phyloP scores from a whole-genome alignment of 2,797 vertebrate genomes.

The Sebastes glaucus region DNA sequence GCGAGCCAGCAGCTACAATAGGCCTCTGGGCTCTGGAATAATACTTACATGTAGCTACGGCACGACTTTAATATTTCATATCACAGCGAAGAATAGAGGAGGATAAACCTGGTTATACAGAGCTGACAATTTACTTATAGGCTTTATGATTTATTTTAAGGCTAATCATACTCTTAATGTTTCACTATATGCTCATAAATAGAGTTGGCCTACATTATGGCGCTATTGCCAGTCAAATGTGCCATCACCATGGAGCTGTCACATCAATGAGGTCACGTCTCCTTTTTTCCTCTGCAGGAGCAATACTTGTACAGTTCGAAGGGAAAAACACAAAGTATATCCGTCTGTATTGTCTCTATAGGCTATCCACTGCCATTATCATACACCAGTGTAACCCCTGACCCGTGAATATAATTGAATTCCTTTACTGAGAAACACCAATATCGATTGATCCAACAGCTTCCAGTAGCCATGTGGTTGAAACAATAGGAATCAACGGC shows the following conservation, averaged over 20 bases:
- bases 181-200: constrained; percentile 36
- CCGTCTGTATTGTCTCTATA: background rate
- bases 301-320: background rate
- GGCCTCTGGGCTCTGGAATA: constrained; percentile 11
- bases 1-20: constrained; percentile 8
- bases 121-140: background rate
- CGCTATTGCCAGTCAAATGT: constrained; percentile 58
- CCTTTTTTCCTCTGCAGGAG: constrained; percentile 16
- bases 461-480: background rate
- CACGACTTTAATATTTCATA: constrained; percentile 49
- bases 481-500: background rate
- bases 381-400: background rate
- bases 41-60: constrained; percentile 21
- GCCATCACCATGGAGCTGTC: constrained; percentile 63
- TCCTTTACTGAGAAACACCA: background rate
- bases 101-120: background rate
- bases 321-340: background rate
- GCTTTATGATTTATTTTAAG: background rate
- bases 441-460: constrained; percentile 7
- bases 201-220: constrained; percentile 61
- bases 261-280: constrained; percentile 72
- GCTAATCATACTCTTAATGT: constrained; percentile 7
- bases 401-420: background rate
- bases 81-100: constrained; percentile 9
- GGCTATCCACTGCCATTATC: background rate